These are phyloP conservation scores for Cyclura pinguis DNA, from an alignment of 2,797 vertebrate genomes.

Conservation along the genomic window DNA sequence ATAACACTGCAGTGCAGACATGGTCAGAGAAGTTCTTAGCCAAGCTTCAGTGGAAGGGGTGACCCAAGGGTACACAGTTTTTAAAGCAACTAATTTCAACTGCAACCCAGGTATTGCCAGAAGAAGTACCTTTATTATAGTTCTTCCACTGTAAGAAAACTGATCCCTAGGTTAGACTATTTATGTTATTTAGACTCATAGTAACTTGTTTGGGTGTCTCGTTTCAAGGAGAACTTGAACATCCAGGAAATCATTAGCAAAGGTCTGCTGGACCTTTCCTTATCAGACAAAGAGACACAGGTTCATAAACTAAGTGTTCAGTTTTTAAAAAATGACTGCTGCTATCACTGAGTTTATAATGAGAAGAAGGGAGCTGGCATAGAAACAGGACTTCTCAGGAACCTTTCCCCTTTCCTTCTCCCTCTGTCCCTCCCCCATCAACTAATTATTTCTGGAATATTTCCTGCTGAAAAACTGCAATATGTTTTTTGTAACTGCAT, in stretches of 20 bases:
- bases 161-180: neutral
- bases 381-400: conserved; percentile 60
- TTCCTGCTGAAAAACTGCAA: conserved; percentile 62
- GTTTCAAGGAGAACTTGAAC: conserved; percentile 56
- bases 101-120: neutral
- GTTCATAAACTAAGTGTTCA: conserved; percentile 69
- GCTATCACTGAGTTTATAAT: conserved; percentile 60
- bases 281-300: conserved; percentile 60
- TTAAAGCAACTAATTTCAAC: neutral
- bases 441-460: conserved; percentile 52
- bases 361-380: conserved; percentile 67
- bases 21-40: neutral
- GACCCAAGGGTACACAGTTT: neutral
- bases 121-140: neutral
- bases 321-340: conserved; percentile 59
- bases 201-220: conserved; percentile 58
- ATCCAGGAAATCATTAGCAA: conserved; percentile 48
- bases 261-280: conserved; percentile 68
- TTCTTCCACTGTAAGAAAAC: conserved; percentile 21
- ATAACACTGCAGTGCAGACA: too few relatives aligned
- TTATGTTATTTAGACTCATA: conserved; percentile 44
- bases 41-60: neutral
- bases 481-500: conserved; percentile 60
- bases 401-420: conserved; percentile 53
- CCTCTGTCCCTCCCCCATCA: conserved; percentile 9